phyloP scores from a whole-genome alignment of 2,797 vertebrate species.

The Channa striata region DNA sequence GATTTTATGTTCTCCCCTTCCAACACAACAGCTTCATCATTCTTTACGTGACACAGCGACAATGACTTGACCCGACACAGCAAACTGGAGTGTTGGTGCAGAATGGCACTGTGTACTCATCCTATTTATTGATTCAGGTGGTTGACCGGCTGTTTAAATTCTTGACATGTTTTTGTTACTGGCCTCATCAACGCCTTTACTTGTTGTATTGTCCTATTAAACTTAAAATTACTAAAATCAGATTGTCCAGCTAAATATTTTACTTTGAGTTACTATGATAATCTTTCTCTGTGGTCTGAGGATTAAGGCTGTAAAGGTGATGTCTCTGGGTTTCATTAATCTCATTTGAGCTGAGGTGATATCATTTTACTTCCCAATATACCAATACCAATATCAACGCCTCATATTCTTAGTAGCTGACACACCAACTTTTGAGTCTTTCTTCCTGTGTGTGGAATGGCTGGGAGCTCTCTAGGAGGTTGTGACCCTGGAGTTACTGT shows the following conservation, averaged over 20 bases:
- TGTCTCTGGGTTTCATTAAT: background rate
- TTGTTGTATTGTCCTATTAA: constrained; percentile 8
- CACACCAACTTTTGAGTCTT: constrained; percentile 50
- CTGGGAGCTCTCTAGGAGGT: constrained; percentile 56
- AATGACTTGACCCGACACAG: constrained; percentile 43
- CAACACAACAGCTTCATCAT: constrained; percentile 8
- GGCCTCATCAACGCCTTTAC: constrained; percentile 20
- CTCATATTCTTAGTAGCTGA: constrained; percentile 8
- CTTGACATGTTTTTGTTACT: constrained; percentile 48
- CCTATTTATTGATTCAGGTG: constrained; percentile 72
- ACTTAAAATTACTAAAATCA: constrained; percentile 11
- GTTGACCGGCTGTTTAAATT: constrained; percentile 59
- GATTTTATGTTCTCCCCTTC: constrained; percentile 24
- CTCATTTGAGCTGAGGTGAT: background rate
- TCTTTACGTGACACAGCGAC: constrained; percentile 39
- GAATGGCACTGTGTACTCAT: constrained; percentile 34
- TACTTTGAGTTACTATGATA: background rate
- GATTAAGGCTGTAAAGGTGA: background rate
- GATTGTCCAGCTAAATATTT: background rate
- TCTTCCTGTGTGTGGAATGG: constrained; percentile 72
- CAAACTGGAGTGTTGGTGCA: constrained; percentile 29
- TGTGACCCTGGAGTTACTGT: constrained; percentile 72
- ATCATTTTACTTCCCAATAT: background rate
- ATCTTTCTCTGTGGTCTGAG: background rate
- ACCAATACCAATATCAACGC: constrained; percentile 9